A percentile compares a stretch with the other conserved stretches of the same genome.
Conservation (phyloP, 2,797 vertebrate species). For the Poeciliopsis turneri region DNA sequence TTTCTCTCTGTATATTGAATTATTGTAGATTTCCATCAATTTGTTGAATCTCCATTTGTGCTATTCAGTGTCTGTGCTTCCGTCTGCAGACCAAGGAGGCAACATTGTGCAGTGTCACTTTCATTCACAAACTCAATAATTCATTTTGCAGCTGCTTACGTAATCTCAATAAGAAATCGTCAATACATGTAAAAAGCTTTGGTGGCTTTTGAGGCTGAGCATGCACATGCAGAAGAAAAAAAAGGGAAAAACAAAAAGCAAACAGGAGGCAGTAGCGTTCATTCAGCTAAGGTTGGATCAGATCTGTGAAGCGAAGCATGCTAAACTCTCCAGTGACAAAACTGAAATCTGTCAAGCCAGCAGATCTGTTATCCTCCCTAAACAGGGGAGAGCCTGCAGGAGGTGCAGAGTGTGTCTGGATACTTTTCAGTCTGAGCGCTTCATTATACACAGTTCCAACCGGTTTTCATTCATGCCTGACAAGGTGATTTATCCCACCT, state of each 20-base stretch:
- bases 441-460: conserved; percentile 25
- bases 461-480: conserved; percentile 40
- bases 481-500: conserved; percentile 49
- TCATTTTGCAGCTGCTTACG: conserved; percentile 54
- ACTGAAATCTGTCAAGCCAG: conserved; percentile 23
- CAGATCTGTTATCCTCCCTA: conserved; percentile 29
- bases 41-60: background rate
- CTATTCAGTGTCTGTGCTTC: conserved; percentile 5
- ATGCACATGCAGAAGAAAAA: background rate
- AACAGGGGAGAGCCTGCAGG: conserved; percentile 25
- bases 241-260: background rate
- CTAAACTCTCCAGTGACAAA: conserved; percentile 45
- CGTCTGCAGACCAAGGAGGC: conserved; percentile 30
- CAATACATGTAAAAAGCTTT: conserved; percentile 46
- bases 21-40: background rate
- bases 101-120: background rate
- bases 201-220: conserved; percentile 18
- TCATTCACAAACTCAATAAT: conserved; percentile 50
- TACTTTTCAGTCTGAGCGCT: conserved; percentile 2
- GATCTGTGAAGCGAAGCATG: conserved; percentile 22
- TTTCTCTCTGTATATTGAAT: background rate
- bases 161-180: conserved; percentile 45
- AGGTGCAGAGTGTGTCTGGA: conserved; percentile 5
- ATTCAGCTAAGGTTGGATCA: conserved; percentile 6
- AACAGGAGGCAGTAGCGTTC: background rate